Conservation (phyloP, 2,113 vertebrate genomes). For the Vidua chalybeata region DNA sequence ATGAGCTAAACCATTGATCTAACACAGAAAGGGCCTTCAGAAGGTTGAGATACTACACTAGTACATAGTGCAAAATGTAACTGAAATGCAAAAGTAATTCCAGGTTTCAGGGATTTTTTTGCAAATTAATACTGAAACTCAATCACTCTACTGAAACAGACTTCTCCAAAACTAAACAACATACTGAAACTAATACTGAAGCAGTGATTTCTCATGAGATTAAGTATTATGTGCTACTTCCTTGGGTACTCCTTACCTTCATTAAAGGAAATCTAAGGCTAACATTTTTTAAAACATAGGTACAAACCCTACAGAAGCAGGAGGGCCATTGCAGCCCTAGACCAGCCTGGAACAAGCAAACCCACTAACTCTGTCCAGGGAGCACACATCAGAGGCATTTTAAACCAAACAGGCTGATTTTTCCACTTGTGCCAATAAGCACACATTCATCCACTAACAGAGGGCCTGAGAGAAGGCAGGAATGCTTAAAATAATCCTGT, state of each 20-base stretch:
- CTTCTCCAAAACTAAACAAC: neutral
- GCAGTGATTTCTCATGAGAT: neutral
- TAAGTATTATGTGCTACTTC: neutral
- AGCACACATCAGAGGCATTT: neutral
- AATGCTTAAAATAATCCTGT: neutral
- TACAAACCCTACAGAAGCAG: neutral
- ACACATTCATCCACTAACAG: fast-evolving
- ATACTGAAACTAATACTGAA: neutral
- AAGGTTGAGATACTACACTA: neutral
- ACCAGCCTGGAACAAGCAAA: neutral
- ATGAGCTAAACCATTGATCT: neutral
- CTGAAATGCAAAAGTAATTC: neutral
- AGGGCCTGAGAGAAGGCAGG: neutral
- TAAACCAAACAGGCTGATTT: neutral
- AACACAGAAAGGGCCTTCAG: neutral
- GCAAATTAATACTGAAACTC: neutral
- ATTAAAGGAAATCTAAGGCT: neutral
- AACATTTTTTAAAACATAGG: neutral
- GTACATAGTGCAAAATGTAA: neutral
- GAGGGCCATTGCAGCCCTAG: neutral
- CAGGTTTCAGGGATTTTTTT: neutral
- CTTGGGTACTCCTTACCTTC: neutral
- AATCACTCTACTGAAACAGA: neutral
- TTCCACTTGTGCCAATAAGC: neutral
- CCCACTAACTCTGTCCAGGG: neutral